Percentiles rank a stretch among this genome's conserved stretches.
Evolutionary conservation across 2,797 vertebrate genomes (phyloP).

Genomic region (Oryzias sinensis): DNA sequence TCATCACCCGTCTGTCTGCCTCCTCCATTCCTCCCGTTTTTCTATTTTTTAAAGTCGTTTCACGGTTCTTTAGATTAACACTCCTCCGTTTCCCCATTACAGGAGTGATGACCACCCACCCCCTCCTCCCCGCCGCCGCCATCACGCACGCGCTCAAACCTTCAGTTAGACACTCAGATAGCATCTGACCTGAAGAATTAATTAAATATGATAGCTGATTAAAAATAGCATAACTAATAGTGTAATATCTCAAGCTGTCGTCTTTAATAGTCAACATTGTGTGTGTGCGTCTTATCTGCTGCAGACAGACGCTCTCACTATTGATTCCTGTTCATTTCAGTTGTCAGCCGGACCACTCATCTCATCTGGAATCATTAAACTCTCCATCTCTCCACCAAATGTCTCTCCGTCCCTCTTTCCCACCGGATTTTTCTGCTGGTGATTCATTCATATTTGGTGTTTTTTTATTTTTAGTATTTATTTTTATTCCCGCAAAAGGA

Average conservation of each 20-base stretch:
- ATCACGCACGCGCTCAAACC: conserved; percentile 16
- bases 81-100: conserved; percentile 41
- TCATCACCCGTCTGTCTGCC: conserved; percentile 1
- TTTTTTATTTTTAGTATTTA: background rate
- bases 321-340: conserved; percentile 99
- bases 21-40: conserved; percentile 19
- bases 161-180: conserved; percentile 49
- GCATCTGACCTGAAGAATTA: conserved; percentile 99
- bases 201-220: conserved; percentile 99
- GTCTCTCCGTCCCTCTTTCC: conserved; percentile 31
- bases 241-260: conserved; percentile 99
- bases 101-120: conserved; percentile 44
- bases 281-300: conserved; percentile 96
- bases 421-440: conserved; percentile 10
- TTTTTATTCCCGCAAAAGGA: too few species aligned
- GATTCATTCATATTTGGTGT: background rate
- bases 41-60: conserved; percentile 41
- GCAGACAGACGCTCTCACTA: conserved; percentile 98
- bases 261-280: conserved; percentile 99
- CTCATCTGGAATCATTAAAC: conserved; percentile 99
- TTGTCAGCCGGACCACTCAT: conserved; percentile 89
- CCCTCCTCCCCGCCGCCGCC: conserved; percentile 18
- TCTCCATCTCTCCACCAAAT: conserved; percentile 52
- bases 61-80: conserved; percentile 53
- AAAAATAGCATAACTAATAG: conserved; percentile 99